Base-by-base conservation (phyloP, 2,888 invertebrate species). In the Agriotes lineatus region DNA sequence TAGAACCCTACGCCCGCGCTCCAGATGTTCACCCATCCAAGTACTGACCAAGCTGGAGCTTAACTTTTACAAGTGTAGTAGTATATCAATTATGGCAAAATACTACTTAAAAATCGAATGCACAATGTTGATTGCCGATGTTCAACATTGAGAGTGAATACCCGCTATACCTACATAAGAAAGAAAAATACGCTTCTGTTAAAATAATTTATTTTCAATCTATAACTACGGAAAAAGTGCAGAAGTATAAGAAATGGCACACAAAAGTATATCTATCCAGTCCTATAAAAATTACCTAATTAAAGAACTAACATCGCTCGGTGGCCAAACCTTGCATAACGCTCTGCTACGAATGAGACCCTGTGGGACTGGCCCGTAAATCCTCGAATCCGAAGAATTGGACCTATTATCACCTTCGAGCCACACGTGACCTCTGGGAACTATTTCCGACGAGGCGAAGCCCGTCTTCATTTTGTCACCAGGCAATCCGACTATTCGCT, bases 391-490 rank as follows among this genome's bases (percentile, higher is more conserved):
- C 0, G 91, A 89, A 6, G 96, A 97, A 84, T 96, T 95, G 59
- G 82, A 83, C 9, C 87, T 86, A 83, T 97, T 97, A 81, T 97
- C 97, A 14, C 97, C 96, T 85, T 96, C 94, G 67, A 97, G 84
- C 96, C 96, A 97, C 0, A 96, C 92, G 83, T 95, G 93, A 1
- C 96, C 96, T 75, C 87, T 86, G 0, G 96, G 96, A 42, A 96
- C 91, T 81, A 89, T 80, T 74, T 90, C 86, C 67, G 85, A 79
- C 7, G 75, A 76, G n/a, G 77, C 75, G 74, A 81, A 82, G 1
- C 81, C 82, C 19, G 77, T 79, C 73, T 81, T 83, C 22, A 93
- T 85, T 80, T 86, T 89, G 80, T 96, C 95, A 0, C 95, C 96
- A 0, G 94, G 91, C 37, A 95, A 80, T 7, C 90, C 94, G 37